A percentile compares a stretch with the other conserved stretches of the same genome.
phyloP scores from a whole-genome alignment of 2,888 invertebrate species.

The Enoplolaimus lenunculus region DNA sequence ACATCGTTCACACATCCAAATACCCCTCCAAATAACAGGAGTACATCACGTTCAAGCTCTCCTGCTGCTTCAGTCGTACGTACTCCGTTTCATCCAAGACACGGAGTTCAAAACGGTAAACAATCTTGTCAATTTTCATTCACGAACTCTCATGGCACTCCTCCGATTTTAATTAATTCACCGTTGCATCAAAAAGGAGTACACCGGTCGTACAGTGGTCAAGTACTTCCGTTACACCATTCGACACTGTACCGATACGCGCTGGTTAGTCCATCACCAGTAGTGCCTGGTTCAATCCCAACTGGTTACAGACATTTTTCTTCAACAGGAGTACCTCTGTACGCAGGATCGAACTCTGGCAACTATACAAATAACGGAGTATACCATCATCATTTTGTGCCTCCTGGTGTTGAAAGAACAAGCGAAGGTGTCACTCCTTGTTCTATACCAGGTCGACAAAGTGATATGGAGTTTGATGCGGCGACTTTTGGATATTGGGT shows the following conservation, averaged over 20 bases:
- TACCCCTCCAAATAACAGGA: not conserved
- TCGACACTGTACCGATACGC: not conserved
- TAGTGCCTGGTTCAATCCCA: not conserved
- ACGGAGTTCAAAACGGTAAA: too few relatives aligned
- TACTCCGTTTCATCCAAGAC: not conserved
- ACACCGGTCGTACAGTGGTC: not conserved
- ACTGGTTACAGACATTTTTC: not conserved
- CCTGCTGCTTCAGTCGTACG: not conserved
- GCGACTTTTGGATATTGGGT: not conserved
- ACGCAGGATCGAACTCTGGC: not conserved
- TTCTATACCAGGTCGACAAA: not conserved
- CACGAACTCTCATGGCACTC: not conserved
- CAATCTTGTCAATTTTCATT: not conserved
- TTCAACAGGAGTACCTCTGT: not conserved
- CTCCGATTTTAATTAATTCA: not conserved
- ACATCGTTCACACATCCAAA: not conserved
- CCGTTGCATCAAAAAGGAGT: not conserved
- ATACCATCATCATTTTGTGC: too few relatives aligned
- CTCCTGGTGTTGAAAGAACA: too few relatives aligned
- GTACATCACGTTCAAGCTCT: not conserved
- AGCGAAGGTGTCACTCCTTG: not conserved
- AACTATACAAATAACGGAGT: not conserved
- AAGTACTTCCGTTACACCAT: not conserved
- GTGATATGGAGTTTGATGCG: not conserved
- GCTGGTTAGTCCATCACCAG: not conserved